Evolutionary conservation across 2,113 vertebrate species (phyloP), one percentile per base, ranked within the genome.

Genomic region (Steatornis caripensis): DNA sequence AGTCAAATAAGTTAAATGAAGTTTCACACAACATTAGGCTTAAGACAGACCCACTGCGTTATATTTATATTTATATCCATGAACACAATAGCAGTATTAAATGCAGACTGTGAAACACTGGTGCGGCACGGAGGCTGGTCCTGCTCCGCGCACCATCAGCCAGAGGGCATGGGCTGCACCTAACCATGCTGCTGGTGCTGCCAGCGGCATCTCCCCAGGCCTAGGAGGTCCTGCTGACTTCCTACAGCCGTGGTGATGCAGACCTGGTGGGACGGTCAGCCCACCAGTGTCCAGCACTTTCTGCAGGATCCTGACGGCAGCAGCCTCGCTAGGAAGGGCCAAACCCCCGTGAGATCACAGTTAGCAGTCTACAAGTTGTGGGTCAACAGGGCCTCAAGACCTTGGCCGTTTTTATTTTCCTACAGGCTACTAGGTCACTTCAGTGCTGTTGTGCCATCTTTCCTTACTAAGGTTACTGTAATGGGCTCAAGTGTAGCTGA

Each of bases 21-120:
- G 95, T 79, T 95, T 96, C 96, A 95, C 89, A 92, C 69, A 94
- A 96, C 95, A 97, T 96, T 96, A 97, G 95, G 89, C 78, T 87
- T 80, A 87, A 74, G 95, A 96, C 94, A 97, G 97, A 94, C 34
- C 29, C 0, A 1, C 49, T 85, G 74, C 1, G 1, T 69, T 92
- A 32, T 92, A 94, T 91, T 94, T 89, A 89, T 89, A 82, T 93
- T 93, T 87, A 96, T 87, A 92, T 91, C 78, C 86, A 91, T 4
- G 2, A 92, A 91, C 91, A 89, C 57, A 87, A 54, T 0, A 79
- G 60, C 77, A 58, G 70, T 41, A 76, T 81, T 89, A 93, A 76
- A 95, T 6, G 49, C n/a, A 29, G 34, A 12, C 45, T 68, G 68
- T 39, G 72, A 89, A 87, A 80, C 0, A 3, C 23, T 36, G 22